Evolutionary conservation across 2,797 vertebrate genomes (phyloP), one percentile per base, ranked within the genome.

Genomic region (Cygnus olor): DNA sequence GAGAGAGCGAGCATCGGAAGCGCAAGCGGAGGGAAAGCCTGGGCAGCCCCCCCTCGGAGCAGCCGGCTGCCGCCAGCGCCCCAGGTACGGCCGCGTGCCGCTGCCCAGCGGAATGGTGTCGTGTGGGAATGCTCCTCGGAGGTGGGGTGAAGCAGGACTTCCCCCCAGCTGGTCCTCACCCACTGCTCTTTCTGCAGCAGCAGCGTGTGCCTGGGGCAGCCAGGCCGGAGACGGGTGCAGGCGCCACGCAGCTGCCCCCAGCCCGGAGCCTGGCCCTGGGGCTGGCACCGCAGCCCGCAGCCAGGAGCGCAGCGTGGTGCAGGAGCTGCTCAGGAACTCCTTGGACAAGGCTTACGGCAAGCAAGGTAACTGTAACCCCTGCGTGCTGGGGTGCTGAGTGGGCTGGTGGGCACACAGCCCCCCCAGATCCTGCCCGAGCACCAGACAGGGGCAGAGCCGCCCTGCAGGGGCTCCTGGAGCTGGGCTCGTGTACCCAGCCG

Each of bases 291-390:
- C 94, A 60, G 97, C 98, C 96, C 96, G 97, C 11, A 97, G 96
- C 66, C 98, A 92, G 53, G 95, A 86, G 6, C 92, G 95, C 2
- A 95, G 89, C 0, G 98, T 99, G 76, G 98, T 99, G 12, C 96
- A 98, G 83, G 98, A 99, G 84, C 97, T 99, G 76, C 98, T 99
- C 38, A 98, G 83, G 95, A 97, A 98, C 51, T 98, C 99, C 18
- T 94, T 97, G 2, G 98, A 99, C 92, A 99, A 98, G 84, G 99
- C 99, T 12, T 99, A 99, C 0, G 99, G 99, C 95, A 98, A 97
- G 64, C 96, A 97, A 96, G 98, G 99, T 99, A 47, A 6, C 21
- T 11, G 38, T 10, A 92, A 21, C 36, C 34, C 9, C 12, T 40
- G 27, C 30, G 19, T 28, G 8, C 9, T 5, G 45, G 13, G 45